These are phyloP conservation scores for Euphydryas editha DNA, from an alignment of 2,888 invertebrate species.

Conservation along the genomic window DNA sequence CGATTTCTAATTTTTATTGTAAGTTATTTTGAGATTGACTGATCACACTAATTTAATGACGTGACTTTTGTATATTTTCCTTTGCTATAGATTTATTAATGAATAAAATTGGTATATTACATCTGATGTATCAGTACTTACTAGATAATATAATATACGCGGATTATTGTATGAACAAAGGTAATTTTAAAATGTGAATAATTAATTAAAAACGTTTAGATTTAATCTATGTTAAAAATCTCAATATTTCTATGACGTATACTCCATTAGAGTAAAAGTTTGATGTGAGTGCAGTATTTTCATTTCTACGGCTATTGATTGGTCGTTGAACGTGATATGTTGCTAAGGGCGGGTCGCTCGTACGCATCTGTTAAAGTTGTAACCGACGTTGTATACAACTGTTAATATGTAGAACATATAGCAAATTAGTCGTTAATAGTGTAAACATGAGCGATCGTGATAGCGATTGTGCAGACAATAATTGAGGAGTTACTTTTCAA, in stretches of 20 bases:
- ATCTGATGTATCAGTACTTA: conserved; percentile 42
- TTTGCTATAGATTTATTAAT: conserved; percentile 19
- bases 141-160: conserved; percentile 36
- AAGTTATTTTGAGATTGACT: conserved; percentile 8
- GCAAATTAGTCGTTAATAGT: no score
- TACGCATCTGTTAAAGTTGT: no score
- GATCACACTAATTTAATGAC: conserved; percentile 2
- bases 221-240: conserved; percentile 30
- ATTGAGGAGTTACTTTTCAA: no score
- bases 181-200: conserved; percentile 35
- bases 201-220: conserved; percentile 25
- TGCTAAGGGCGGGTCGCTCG: conserved; percentile 51
- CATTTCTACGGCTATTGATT: conserved; percentile 68
- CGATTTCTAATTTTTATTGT: conserved; percentile 11
- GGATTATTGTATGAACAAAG: conserved; percentile 37
- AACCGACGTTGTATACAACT: no score
- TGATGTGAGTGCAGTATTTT: conserved; percentile 52
- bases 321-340: conserved; percentile 79
- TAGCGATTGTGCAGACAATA: no score
- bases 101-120: conserved; percentile 22
- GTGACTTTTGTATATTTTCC: conserved; percentile 16
- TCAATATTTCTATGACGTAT: conserved; percentile 36
- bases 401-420: no score
- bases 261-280: conserved; percentile 38
- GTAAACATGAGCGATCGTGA: no score